phyloP scores from a whole-genome alignment of 2,888 invertebrate species.

The Ischnus inquisitorius region DNA sequence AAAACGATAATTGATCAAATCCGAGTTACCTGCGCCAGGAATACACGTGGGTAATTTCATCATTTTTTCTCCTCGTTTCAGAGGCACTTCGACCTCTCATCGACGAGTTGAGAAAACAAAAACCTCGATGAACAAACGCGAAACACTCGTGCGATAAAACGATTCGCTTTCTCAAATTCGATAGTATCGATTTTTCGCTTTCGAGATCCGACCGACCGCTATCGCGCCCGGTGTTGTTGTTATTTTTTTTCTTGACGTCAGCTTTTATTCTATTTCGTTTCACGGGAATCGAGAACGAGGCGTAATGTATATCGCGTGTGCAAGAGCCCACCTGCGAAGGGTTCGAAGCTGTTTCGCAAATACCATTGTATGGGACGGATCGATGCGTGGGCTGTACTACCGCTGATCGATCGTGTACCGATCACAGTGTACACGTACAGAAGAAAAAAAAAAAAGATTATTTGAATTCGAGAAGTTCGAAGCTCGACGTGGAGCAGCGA shows the following conservation, averaged over 20 bases:
- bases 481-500: background rate
- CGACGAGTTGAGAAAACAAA: background rate
- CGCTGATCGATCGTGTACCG: constrained; percentile 14
- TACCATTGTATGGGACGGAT: constrained; percentile 5
- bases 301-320: constrained; percentile 17
- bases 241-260: background rate
- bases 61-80: background rate
- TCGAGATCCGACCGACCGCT: background rate
- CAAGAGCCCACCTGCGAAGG: constrained; percentile 19
- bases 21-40: background rate
- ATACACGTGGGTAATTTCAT: background rate
- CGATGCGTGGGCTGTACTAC: constrained; percentile 27
- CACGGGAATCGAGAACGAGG: background rate
- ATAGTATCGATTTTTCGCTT: background rate
- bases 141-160: background rate
- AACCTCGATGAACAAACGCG: background rate
- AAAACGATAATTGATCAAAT: constrained; percentile 8
- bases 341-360: constrained; percentile 19
- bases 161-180: background rate
- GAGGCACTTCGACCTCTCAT: background rate
- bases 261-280: background rate
- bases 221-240: background rate
- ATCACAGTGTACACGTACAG: background rate
- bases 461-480: background rate
- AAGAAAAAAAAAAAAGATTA: background rate